Conservation (phyloP, 2,797 vertebrate species). For the Telmatherina bonti region DNA sequence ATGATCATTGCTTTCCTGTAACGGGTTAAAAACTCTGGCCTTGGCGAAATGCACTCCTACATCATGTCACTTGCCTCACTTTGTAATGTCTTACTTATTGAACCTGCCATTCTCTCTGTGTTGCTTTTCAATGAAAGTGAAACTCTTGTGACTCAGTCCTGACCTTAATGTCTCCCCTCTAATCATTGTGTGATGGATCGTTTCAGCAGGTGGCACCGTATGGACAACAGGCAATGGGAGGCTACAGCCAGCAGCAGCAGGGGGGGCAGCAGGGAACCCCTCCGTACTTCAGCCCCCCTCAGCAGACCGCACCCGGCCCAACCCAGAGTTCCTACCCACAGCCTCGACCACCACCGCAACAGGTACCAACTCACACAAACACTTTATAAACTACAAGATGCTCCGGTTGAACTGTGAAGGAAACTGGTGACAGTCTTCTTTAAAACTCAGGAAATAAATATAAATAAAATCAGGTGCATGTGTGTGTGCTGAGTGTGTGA, state of each 20-base stretch:
- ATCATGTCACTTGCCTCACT: slow-evolving; percentile 22
- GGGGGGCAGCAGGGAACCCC: slow-evolving; percentile 89
- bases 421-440: neutral
- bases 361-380: slow-evolving; percentile 79
- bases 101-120: slow-evolving; percentile 13
- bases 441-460: neutral
- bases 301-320: slow-evolving; percentile 87
- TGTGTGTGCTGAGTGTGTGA: neutral
- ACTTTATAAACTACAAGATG: neutral
- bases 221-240: slow-evolving; percentile 85
- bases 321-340: slow-evolving; percentile 89
- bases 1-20: slow-evolving; percentile 24
- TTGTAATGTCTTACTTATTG: slow-evolving; percentile 21
- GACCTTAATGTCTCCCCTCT: slow-evolving; percentile 38
- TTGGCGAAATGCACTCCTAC: neutral
- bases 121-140: slow-evolving; percentile 36
- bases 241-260: slow-evolving; percentile 83
- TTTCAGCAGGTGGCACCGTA: slow-evolving; percentile 90
- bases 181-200: slow-evolving; percentile 53
- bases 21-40: slow-evolving; percentile 2
- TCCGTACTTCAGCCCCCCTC: slow-evolving; percentile 93
- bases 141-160: slow-evolving; percentile 28
- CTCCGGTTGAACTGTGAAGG: neutral
- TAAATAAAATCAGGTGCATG: neutral
- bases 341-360: slow-evolving; percentile 88